Conservation (phyloP, 2,888 invertebrate species). For the Eudasyphora cyanicolor region DNA sequence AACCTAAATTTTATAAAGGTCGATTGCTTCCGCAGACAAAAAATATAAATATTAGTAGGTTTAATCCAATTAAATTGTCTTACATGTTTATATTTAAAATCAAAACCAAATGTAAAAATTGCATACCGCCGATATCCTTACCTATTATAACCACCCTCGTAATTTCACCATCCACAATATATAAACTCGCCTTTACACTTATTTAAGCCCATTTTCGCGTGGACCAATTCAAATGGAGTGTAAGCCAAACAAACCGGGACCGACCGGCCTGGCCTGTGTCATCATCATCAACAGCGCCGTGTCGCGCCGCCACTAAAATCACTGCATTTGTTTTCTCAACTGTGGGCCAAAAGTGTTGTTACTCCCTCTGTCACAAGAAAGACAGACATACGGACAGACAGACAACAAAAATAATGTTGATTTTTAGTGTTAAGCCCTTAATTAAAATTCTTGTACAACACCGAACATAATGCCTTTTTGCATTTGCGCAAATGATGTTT, state of each 20-base stretch:
- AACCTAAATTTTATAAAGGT: too few species aligned
- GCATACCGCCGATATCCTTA: too few species aligned
- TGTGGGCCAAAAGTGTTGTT: neutral
- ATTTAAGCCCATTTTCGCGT: neutral
- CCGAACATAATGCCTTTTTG: slow-evolving; percentile 63
- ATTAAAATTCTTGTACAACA: slow-evolving; percentile 66
- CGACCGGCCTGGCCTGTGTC: neutral
- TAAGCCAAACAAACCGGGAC: neutral
- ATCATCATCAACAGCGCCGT: neutral
- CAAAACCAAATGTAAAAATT: too few species aligned
- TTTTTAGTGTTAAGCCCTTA: slow-evolving; percentile 64
- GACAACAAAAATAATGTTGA: slow-evolving; percentile 50
- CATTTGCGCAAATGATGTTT: slow-evolving; percentile 63
- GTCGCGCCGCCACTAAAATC: neutral
- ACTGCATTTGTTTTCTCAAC: neutral
- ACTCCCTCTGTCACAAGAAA: slow-evolving; percentile 2
- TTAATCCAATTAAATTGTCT: too few species aligned
- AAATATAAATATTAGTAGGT: too few species aligned
- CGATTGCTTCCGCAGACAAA: too few species aligned
- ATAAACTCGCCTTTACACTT: neutral
- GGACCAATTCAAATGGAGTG: neutral
- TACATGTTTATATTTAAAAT: too few species aligned
- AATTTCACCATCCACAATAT: neutral
- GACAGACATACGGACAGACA: slow-evolving; percentile 10
- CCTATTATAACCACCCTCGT: neutral